Evolutionary conservation across 2,888 invertebrate genomes (phyloP), one percentile per base, ranked within the genome.

Genomic region (Nyleta sp.): DNA sequence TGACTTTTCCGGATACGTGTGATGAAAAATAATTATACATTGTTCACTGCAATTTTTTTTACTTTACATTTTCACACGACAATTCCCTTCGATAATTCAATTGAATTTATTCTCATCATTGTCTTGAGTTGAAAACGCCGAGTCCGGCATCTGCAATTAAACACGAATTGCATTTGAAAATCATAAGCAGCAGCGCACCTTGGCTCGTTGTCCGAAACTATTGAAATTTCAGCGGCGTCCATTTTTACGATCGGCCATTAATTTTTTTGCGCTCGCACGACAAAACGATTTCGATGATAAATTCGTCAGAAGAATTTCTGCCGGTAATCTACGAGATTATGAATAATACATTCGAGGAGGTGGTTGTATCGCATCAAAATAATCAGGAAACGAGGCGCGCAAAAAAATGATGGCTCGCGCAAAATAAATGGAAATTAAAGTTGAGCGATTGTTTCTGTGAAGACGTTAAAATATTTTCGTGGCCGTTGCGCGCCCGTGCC

Each of bases 401-500:
- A 42, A 42, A 62, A 53, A 57, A 64, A 64, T 31, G 62, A 73
- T 52, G 18, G 57, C 20, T 17, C 35, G 71, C 46, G 55, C 62
- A 57, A 74, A 74, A 59, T 57, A 46, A 70, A 70, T 75, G 70
- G 64, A 70, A 75, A 75, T 75, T 75, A 68, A 75, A 64, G 64
- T 68, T 70, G 62, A 70, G 62, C 62, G 75, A 75, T 75, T 75
- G 75, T 75, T 75, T 75, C 75, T 68, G 42, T 53, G 68, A 68
- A 59, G 55, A 53, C 46, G 60, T 48, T 68, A n/a, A 74, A 67
- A 74, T 64, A 68, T 75, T 75, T 67, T 68, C 24, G 59, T n/a
- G 46, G 31, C 64, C n/a, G 52, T 52, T 57, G 42, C 40, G 42
- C 40, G 24, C 22, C 48, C 67, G 40, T 28, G 42, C 55, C 17